Evolutionary conservation across 1,140 invertebrate species (phyloP), one percentile per base, ranked within the genome.

Genomic region (Cylas formicarius): DNA sequence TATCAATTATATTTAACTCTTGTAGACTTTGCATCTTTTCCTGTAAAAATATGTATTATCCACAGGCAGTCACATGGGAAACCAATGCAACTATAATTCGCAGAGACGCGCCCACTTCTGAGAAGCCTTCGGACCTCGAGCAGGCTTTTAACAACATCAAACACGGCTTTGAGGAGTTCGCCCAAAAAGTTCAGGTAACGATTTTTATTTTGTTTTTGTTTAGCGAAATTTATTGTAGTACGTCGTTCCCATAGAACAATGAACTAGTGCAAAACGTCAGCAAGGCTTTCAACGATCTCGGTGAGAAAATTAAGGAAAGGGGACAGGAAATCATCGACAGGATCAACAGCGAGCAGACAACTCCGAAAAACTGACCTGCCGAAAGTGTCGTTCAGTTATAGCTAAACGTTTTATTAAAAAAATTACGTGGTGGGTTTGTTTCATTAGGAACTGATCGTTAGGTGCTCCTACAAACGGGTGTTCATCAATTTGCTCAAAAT

Each of bases 101-200:
- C 10, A 42, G 53, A 32, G 56, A 56, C 8, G 41, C 48, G 1
- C n/a, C 42, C 2, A 22, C 28, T 17, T 29, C 29, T 18, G 14
- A 34, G n/a, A 26, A 44, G 42, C 47, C 35, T 23, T 38, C 43
- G 13, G 32, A 31, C 3, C 29, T 59, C 16, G 48, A 57, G 27
- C 50, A 53, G 2, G 32, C 48, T 10, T 26, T 59, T 7, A 33
- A 57, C 14, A 49, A 47, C 0, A 33, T 56, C 19, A 55, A 52
- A 38, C 35, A 43, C 7, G 46, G 53, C 14, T 38, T 57, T 3
- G 50, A 59, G 4, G 48, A 59, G n/a, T 42, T 59, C 2, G 36
- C 52, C 0, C 33, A 43, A 3, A 53, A 55, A 27, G 37, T 59
- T 23, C 47, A 57, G 45, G 57, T 57, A 48, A n/a, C 43, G 14